Conservation (phyloP, 2,797 vertebrate genomes). For the Karalla daura region DNA sequence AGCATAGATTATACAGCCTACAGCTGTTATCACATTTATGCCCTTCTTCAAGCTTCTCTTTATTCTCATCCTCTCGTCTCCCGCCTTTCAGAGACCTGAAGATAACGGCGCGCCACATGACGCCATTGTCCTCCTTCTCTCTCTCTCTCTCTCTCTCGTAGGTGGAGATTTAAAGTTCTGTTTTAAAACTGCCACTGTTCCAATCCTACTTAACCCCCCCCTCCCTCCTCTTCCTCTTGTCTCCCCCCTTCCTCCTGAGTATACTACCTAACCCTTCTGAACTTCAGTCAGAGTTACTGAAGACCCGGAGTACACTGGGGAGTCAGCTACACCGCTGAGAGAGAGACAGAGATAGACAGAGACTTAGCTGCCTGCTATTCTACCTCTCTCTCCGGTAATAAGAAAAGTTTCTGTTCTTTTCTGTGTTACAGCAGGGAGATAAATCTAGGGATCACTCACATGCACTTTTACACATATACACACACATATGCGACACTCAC, state of each 20-base stretch:
- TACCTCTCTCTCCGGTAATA: slow-evolving; percentile 80
- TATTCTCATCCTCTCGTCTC: slow-evolving; percentile 71
- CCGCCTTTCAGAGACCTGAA: slow-evolving; percentile 75
- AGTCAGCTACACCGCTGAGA: slow-evolving; percentile 77
- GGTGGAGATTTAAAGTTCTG: slow-evolving; percentile 86
- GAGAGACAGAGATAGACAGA: slow-evolving; percentile 79
- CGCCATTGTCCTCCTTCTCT: slow-evolving; percentile 77
- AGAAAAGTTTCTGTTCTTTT: slow-evolving; percentile 85
- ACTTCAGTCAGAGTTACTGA: slow-evolving; percentile 84
- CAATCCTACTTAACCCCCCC: slow-evolving; percentile 84
- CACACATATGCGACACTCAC: slow-evolving; percentile 19
- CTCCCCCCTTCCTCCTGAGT: slow-evolving; percentile 77
- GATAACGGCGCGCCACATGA: slow-evolving; percentile 79
- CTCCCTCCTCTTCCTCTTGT: slow-evolving; percentile 53
- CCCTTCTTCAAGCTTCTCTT: slow-evolving; percentile 78
- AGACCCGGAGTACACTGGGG: slow-evolving; percentile 78
- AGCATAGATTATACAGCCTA: slow-evolving; percentile 77
- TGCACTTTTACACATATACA: slow-evolving; percentile 34
- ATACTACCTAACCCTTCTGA: slow-evolving; percentile 81
- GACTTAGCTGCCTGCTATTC: slow-evolving; percentile 84
- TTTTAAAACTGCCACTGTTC: slow-evolving; percentile 82
- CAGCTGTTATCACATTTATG: slow-evolving; percentile 80
- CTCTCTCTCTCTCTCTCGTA: slow-evolving; percentile 67
- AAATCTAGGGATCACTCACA: slow-evolving; percentile 78
- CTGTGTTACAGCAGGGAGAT: slow-evolving; percentile 77